These are phyloP conservation scores for Clivina fossor DNA, from an alignment of 2,888 invertebrate genomes.

Conservation along the genomic window DNA sequence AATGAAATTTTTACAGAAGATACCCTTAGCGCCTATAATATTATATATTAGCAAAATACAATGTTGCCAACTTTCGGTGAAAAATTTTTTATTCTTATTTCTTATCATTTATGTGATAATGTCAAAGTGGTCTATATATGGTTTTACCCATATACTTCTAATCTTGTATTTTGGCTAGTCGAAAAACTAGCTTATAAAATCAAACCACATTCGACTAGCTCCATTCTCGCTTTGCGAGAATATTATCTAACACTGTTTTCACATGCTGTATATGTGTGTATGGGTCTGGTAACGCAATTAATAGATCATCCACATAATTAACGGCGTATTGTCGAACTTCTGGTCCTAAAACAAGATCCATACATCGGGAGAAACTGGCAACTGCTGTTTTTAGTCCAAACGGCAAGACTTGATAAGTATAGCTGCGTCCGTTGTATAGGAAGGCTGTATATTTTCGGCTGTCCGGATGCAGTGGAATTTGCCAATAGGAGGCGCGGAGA, in stretches of 20 bases:
- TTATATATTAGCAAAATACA: too few species aligned
- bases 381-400: constrained; percentile 44
- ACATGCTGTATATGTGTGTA: constrained; percentile 40
- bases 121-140: too few species aligned
- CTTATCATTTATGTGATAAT: too few species aligned
- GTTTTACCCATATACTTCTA: too few species aligned
- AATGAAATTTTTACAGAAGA: too few species aligned
- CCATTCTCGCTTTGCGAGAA: too few species aligned
- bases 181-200: too few species aligned
- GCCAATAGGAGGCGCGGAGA: constrained; percentile 37
- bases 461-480: constrained; percentile 39
- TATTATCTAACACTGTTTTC: constrained; percentile 37
- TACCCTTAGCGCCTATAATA: too few species aligned
- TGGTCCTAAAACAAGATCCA: constrained; percentile 42
- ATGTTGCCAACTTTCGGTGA: too few species aligned
- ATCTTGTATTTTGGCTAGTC: too few species aligned
- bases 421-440: constrained; percentile 37
- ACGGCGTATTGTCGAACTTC: constrained; percentile 39
- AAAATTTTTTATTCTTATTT: too few species aligned
- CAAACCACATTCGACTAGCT: too few species aligned
- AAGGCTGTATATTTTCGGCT: constrained; percentile 40
- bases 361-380: constrained; percentile 40
- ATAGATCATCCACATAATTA: constrained; percentile 45
- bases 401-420: constrained; percentile 44
- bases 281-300: constrained; percentile 41